Evolutionary conservation across 2,888 invertebrate species (phyloP), one percentile per base, ranked within the genome.

Genomic region (Blomia tropicalis): DNA sequence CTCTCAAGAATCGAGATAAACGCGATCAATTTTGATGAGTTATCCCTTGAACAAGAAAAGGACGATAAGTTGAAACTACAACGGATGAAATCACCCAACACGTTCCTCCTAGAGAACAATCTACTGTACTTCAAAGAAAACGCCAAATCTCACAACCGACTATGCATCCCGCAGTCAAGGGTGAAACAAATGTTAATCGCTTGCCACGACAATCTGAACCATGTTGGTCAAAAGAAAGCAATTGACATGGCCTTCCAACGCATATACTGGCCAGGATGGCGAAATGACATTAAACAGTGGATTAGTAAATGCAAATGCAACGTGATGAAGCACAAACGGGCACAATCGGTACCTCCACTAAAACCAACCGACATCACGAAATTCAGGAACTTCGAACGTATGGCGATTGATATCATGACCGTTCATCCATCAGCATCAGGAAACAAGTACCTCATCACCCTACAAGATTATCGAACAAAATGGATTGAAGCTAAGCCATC

Each of bases 371-470:
- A n/a, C n/a, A n/a, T n/a, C n/a, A n/a, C n/a, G n/a, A n/a, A n/a
- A n/a, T n/a, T n/a, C n/a, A 47, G 51, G 23, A 11, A 7, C 51
- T 22, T 27, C n/a, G 14, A 7, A 47, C 5, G 14, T 7, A 27
- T 47, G 51, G 51, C 51, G n/a, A 25, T 14, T 14, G 51, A 47
- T 19, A n/a, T 47, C 51, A 47, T 47, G 51, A 11, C 51, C 51
- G 11, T 47, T 47, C 51, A 25, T n/a, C 7, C 7, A 7, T 25
- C n/a, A 7, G 22, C 23, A 14, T 22, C 22, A 11, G 27, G 51
- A 19, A 47, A 47, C 27, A 22, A 27, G 23, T 47, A 47, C 22
- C 7, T 47, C 22, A 7, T 47, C 22, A n/a, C n/a, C 7, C 7
- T n/a, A 25, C 51, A 47, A 27, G 51, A 47, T n/a, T 7, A 7